Conservation (phyloP, 1,140 invertebrate species). For the Diabrotica virgifera region DNA sequence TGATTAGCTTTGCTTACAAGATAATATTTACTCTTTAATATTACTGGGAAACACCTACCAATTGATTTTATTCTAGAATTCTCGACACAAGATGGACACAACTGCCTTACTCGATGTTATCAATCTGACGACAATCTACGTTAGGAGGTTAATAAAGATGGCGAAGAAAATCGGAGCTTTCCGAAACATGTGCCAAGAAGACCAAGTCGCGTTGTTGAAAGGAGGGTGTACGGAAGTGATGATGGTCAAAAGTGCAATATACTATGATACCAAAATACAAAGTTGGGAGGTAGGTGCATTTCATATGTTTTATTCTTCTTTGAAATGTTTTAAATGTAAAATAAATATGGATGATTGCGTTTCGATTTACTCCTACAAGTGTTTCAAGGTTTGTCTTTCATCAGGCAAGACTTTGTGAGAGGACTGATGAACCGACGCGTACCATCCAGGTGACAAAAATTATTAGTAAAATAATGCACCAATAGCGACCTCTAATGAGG, state of each 20-base stretch:
- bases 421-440: no score
- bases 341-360: no score
- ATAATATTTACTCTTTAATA: no score
- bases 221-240: slow-evolving; percentile 90
- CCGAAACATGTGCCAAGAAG: slow-evolving; percentile 86
- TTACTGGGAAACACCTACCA: no score
- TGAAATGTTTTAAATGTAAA: no score
- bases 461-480: no score
- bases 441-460: no score
- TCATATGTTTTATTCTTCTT: neutral
- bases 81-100: slow-evolving; percentile 27
- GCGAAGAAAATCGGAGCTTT: slow-evolving; percentile 86
- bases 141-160: slow-evolving; percentile 87
- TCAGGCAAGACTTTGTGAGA: no score
- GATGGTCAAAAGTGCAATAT: slow-evolving; percentile 83
- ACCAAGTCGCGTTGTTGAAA: slow-evolving; percentile 86
- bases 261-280: slow-evolving; percentile 79
- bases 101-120: slow-evolving; percentile 78
- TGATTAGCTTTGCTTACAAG: no score
- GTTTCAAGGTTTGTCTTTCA: no score
- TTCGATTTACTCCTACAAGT: no score
- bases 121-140: slow-evolving; percentile 87
- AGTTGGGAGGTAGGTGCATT: slow-evolving; percentile 70
- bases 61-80: neutral
- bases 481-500: no score